Percentiles rank a stretch among this genome's conserved stretches.
Conservation (phyloP, 2,797 vertebrate genomes). For the Eulemur coronatus region DNA sequence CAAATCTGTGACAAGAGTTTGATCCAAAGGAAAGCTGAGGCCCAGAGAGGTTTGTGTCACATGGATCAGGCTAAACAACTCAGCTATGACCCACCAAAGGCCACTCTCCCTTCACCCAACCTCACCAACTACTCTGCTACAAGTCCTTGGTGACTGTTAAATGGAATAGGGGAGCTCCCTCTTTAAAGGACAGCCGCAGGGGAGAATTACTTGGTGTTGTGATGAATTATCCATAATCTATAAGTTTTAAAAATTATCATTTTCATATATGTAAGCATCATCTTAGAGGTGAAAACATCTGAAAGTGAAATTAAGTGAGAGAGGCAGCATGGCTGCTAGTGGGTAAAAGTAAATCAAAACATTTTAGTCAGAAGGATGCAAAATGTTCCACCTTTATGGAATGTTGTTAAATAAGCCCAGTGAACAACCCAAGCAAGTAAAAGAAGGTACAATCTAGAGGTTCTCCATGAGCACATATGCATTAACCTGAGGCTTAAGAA, state of each 20-base stretch:
- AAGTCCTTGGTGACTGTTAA: neutral
- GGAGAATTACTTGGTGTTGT: neutral
- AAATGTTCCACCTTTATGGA: neutral
- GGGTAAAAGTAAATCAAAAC: constrained; percentile 37
- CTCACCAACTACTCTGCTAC: neutral
- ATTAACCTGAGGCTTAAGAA: neutral
- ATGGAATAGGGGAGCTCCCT: neutral
- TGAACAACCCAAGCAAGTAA: neutral
- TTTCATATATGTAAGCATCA: neutral
- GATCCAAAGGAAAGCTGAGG: neutral
- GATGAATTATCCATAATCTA: neutral
- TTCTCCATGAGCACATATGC: neutral
- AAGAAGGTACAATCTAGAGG: neutral
- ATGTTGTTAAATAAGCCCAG: neutral
- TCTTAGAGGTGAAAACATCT: constrained; percentile 9
- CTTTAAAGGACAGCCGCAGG: neutral
- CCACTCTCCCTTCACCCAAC: neutral
- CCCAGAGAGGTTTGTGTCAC: neutral
- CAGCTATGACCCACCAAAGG: neutral
- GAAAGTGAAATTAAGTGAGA: constrained; percentile 23
- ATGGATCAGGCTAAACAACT: too few relatives aligned
- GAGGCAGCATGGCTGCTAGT: neutral
- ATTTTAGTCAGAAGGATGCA: neutral
- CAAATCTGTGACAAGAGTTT: neutral
- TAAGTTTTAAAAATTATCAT: neutral